These are phyloP conservation scores for Dallia pectoralis DNA, from an alignment of 2,797 vertebrate species.

Conservation along the genomic window DNA sequence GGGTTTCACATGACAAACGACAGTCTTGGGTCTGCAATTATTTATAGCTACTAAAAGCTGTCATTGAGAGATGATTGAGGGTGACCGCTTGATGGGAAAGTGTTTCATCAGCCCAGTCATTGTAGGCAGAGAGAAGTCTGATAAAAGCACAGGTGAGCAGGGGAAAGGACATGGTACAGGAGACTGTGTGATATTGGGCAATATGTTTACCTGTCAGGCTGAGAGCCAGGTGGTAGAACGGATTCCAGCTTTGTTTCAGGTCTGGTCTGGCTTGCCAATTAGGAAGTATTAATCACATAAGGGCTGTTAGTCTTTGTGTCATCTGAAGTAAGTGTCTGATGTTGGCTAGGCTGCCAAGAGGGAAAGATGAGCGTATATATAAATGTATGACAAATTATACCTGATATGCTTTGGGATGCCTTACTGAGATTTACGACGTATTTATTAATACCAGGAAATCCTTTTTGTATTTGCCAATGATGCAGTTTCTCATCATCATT, in stretches of 20 bases:
- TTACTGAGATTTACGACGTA: too few relatives aligned
- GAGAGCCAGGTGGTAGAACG: not conserved
- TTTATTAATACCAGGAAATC: too few relatives aligned
- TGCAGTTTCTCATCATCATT: too few relatives aligned
- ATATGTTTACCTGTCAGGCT: not conserved
- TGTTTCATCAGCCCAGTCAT: slow-evolving; percentile 52
- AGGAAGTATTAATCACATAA: not conserved
- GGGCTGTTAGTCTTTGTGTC: not conserved
- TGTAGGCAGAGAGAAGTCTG: slow-evolving; percentile 42
- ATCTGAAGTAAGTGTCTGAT: not conserved
- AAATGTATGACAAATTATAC: too few relatives aligned
- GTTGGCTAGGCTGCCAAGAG: too few relatives aligned
- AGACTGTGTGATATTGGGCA: slow-evolving; percentile 13
- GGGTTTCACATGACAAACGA: slow-evolving; percentile 66
- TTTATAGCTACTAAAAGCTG: slow-evolving; percentile 74
- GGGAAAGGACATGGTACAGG: slow-evolving; percentile 31
- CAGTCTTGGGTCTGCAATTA: slow-evolving; percentile 53
- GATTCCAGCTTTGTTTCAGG: not conserved
- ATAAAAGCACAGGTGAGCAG: slow-evolving; percentile 50
- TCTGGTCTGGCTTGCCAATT: not conserved
- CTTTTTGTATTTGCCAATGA: too few relatives aligned
- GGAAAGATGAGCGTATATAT: too few relatives aligned
- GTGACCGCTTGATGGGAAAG: slow-evolving; percentile 72
- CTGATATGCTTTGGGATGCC: too few relatives aligned
- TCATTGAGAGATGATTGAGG: slow-evolving; percentile 67